phyloP scores from a whole-genome alignment of 2,797 vertebrate genomes.

The Brachyrhaphis roseni region DNA sequence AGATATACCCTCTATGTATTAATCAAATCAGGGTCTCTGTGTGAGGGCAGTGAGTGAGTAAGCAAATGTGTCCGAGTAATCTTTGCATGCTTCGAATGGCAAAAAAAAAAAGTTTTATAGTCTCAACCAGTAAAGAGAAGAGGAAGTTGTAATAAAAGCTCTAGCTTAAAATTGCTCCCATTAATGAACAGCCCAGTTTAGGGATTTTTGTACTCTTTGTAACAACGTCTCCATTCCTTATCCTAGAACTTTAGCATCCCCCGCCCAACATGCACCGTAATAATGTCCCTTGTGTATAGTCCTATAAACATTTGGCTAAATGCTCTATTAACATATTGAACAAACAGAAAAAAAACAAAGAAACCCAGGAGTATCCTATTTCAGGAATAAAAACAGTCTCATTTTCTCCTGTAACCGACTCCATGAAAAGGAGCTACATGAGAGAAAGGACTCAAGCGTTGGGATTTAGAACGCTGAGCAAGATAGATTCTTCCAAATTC shows the following conservation, averaged over 20 bases:
- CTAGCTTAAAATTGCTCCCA: constrained; percentile 29
- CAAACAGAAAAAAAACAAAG: constrained; percentile 84
- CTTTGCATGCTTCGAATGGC: constrained; percentile 17
- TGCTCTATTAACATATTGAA: constrained; percentile 86
- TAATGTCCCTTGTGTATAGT: constrained; percentile 64
- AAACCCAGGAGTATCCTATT: constrained; percentile 93
- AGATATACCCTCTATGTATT: constrained; percentile 75
- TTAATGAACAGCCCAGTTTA: constrained; percentile 13
- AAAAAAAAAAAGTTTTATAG: constrained; percentile 8
- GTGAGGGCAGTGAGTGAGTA: constrained; percentile 59
- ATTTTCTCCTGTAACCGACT: constrained; percentile 89
- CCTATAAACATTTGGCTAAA: constrained; percentile 77
- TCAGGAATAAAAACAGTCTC: constrained; percentile 90
- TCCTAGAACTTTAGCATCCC: constrained; percentile 49
- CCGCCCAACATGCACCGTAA: constrained; percentile 52
- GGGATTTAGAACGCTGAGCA: constrained; percentile 89
- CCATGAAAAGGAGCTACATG: constrained; percentile 81
- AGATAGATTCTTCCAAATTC: constrained; percentile 96
- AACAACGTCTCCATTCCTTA: constrained; percentile 43
- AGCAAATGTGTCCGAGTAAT: constrained; percentile 40
- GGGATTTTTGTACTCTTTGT: constrained; percentile 13
- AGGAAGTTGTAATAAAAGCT: constrained; percentile 18
- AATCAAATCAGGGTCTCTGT: constrained; percentile 70
- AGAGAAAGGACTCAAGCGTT: constrained; percentile 85
- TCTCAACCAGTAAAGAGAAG: constrained; percentile 18